These are phyloP conservation scores for Erethizon dorsatum DNA, from an alignment of 2,797 vertebrate species.

Conservation along the genomic window DNA sequence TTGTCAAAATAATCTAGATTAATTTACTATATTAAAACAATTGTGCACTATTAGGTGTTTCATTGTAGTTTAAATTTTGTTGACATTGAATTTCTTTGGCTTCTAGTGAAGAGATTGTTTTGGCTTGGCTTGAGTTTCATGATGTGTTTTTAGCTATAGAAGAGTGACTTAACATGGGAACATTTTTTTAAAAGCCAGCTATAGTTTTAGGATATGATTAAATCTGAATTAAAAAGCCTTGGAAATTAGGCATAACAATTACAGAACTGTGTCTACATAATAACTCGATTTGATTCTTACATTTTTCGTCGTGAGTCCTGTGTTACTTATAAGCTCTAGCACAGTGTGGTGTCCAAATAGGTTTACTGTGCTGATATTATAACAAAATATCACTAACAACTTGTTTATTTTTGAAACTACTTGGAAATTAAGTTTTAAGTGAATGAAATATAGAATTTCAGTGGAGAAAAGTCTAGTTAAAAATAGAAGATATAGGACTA, in stretches of 20 bases:
- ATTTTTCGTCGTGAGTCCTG: background rate
- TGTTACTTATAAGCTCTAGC: background rate
- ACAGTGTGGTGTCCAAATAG: conserved; percentile 19
- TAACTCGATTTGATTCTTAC: background rate
- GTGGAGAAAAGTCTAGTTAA: background rate
- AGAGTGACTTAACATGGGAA: background rate
- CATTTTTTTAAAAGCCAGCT: background rate
- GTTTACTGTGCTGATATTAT: conserved; percentile 15
- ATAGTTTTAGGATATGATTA: background rate
- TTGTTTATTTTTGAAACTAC: conserved; percentile 42
- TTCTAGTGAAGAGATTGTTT: background rate
- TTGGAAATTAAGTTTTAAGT: conserved; percentile 16
- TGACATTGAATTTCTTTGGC: background rate
- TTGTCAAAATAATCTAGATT: background rate
- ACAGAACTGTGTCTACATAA: background rate
- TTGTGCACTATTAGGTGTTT: background rate
- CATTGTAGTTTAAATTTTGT: conserved; percentile 51
- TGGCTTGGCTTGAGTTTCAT: conserved; percentile 2
- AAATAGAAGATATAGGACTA: background rate
- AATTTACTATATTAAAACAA: conserved; percentile 46
- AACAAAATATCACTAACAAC: conserved; percentile 38
- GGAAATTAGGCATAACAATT: conserved; percentile 17
- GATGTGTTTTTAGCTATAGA: conserved; percentile 18
- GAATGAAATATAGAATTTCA: background rate
- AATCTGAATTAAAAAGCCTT: background rate